Evolutionary conservation across 2,888 invertebrate species (phyloP).

Genomic region (Melieria omissa): DNA sequence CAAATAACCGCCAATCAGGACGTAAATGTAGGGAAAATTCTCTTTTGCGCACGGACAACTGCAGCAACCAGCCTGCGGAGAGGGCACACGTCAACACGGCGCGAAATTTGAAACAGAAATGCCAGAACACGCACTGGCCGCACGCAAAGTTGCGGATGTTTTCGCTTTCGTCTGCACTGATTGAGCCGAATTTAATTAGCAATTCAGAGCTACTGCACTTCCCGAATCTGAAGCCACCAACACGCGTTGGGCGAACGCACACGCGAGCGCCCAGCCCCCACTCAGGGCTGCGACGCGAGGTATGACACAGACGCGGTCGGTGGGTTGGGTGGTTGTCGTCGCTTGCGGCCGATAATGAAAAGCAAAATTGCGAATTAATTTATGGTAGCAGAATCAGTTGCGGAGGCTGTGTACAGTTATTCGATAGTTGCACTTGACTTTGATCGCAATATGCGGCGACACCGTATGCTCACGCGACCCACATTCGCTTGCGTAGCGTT

Average conservation of each 20-base stretch:
- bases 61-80: no score
- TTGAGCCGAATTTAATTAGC: no score
- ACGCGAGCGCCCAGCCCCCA: not conserved
- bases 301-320: no score
- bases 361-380: slow-evolving; percentile 24
- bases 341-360: not conserved
- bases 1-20: no score
- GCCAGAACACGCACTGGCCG: not conserved
- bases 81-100: slow-evolving; percentile 25
- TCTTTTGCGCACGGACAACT: no score
- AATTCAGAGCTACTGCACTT: not conserved
- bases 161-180: no score
- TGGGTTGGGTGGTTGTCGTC: no score
- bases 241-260: not conserved
- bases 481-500: slow-evolving; percentile 30
- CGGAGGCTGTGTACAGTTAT: slow-evolving; percentile 20
- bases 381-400: slow-evolving; percentile 18
- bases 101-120: slow-evolving; percentile 30
- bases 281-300: not conserved
- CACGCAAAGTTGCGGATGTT: not conserved
- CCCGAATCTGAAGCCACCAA: not conserved
- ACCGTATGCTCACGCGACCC: slow-evolving; percentile 19
- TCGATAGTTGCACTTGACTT: slow-evolving; percentile 13
- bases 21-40: no score
- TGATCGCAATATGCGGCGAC: no score